Base-by-base conservation (phyloP, 64 coral and sea anemone genomes). In the Stichodactyla helianthus region DNA sequence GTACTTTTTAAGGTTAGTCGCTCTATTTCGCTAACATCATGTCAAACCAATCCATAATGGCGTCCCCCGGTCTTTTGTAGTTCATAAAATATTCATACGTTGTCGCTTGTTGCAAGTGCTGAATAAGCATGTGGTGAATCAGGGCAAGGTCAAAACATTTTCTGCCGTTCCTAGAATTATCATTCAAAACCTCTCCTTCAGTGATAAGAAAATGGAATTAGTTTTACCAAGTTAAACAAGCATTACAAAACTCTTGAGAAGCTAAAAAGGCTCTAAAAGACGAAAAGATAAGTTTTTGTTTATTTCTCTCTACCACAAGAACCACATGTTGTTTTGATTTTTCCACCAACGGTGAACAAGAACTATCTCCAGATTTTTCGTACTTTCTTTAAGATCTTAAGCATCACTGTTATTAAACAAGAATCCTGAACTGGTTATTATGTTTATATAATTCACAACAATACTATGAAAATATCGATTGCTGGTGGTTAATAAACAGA, bases 31-130 rank as follows among this genome's bases (percentile, higher is more conserved):
- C 19, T 23, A n/a, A 65, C 18, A 65, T 22, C 7, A n/a, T 9
- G 62, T 65, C 9, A 20, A 65, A 6, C 62, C 52, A 84, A 84
- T 54, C n/a, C 82, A 84, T 84, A 27, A 56, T 84, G 82, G 82
- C 82, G 82, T 59, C 82, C 82, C 28, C 11, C 50, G 5, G 10
- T 55, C 53, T 84, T 59, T 81, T 54, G 31, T 17, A 81, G n/a
- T 25, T 57, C 54, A 84, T 84, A 9, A 56, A 53, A n/a, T 57
- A 84, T 84, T 84, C 20, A 84, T 84, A 7, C 0, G 14, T 60
- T 65, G 62, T 65, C 10, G 62, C 62, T 65, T 65, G 62, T 65
- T 65, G 62, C 7, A 65, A 20, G 62, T 65, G 62, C 62, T 65
- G 62, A 65, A 22, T 0, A 18, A 65, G 19, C 62, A 65, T 65